A percentile compares a stretch with the other conserved stretches of the same genome.
Evolutionary conservation across 2,113 vertebrate species (phyloP).

Genomic region (Aptenodytes patagonicus): DNA sequence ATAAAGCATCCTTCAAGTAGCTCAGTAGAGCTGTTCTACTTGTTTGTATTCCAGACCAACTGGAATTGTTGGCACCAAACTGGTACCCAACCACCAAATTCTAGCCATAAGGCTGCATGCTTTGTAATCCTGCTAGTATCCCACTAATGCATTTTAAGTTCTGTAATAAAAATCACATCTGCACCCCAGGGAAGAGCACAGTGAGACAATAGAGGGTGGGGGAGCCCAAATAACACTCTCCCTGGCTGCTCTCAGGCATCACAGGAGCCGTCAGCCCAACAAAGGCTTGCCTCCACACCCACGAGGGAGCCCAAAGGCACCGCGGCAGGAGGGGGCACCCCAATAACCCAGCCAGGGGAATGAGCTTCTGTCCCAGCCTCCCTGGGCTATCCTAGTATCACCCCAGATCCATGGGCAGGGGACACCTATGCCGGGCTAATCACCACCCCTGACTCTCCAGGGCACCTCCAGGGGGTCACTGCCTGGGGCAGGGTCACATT

Average conservation of each 20-base stretch:
- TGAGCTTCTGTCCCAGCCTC: not conserved
- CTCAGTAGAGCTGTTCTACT: not conserved
- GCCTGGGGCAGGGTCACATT: no score
- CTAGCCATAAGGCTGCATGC: fast-evolving
- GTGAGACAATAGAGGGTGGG: not conserved
- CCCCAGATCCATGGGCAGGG: not conserved
- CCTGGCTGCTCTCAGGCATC: not conserved
- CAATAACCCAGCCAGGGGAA: fast-evolving
- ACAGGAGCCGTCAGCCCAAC: not conserved
- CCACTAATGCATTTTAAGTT: not conserved
- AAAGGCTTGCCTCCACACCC: fast-evolving
- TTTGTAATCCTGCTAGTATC: not conserved
- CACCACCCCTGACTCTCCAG: fast-evolving
- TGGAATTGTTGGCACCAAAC: not conserved
- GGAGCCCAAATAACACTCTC: not conserved
- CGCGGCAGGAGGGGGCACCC: fast-evolving
- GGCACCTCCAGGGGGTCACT: not conserved
- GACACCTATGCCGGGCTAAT: fast-evolving
- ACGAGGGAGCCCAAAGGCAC: fast-evolving
- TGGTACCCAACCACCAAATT: fast-evolving
- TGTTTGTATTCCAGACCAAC: not conserved
- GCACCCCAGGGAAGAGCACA: fast-evolving
- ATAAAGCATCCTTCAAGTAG: not conserved
- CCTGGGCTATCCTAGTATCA: not conserved
- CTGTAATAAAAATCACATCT: not conserved